phyloP scores from a whole-genome alignment of 2,888 invertebrate genomes.

The Fabriciana adippe region DNA sequence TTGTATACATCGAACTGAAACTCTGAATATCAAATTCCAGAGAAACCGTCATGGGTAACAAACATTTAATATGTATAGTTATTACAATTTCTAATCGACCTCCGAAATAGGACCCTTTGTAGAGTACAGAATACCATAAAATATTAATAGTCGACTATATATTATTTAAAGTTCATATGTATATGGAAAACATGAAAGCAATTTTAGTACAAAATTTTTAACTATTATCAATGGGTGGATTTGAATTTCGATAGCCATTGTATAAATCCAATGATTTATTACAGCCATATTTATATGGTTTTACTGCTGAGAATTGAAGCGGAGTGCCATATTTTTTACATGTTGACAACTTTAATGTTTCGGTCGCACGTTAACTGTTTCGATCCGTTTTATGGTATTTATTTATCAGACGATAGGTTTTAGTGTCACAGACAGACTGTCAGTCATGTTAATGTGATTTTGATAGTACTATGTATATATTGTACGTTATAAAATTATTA shows the following conservation, averaged over 20 bases:
- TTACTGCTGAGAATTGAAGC: slow-evolving; percentile 25
- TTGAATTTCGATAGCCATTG: slow-evolving; percentile 3
- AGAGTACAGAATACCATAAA: no score
- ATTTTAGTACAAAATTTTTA: background rate
- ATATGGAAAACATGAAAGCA: background rate
- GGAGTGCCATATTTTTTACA: slow-evolving; percentile 28
- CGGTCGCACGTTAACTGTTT: slow-evolving; percentile 31
- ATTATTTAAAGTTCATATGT: no score
- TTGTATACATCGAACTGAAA: no score
- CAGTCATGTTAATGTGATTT: background rate
- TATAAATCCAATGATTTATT: slow-evolving; percentile 26
- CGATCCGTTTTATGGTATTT: slow-evolving; percentile 34
- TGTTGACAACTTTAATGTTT: slow-evolving; percentile 35
- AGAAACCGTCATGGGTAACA: no score
- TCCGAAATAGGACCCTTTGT: no score
- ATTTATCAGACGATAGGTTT: slow-evolving; percentile 23
- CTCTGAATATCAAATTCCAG: no score
- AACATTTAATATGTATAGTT: no score
- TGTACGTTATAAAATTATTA: no score
- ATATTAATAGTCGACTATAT: no score
- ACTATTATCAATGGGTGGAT: background rate
- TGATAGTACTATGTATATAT: background rate
- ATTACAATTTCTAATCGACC: no score
- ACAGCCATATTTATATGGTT: slow-evolving; percentile 26
- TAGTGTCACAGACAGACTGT: slow-evolving; percentile 3